phyloP scores from a whole-genome alignment of 2,797 vertebrate species.

The Sebastes oblongus region DNA sequence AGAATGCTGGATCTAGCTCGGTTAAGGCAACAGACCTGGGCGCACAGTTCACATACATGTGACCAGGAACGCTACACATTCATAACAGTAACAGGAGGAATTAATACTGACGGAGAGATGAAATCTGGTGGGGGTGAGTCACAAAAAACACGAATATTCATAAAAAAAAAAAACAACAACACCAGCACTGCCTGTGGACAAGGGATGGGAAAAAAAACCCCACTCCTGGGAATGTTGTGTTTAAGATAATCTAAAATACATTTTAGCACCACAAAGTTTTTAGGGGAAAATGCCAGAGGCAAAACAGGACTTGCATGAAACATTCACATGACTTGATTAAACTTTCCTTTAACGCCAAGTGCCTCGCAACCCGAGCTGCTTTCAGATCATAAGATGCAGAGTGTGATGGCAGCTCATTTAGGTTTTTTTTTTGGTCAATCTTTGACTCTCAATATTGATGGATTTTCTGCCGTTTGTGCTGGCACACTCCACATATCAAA shows the following conservation, averaged over 20 bases:
- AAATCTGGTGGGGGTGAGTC: neutral
- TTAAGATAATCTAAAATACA: conserved; percentile 31
- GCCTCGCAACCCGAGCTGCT: neutral
- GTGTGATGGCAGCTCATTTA: neutral
- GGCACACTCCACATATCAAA: neutral
- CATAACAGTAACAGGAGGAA: conserved; percentile 46
- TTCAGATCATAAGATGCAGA: neutral
- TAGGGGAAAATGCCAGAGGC: neutral
- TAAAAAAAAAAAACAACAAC: neutral
- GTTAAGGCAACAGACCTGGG: conserved; percentile 43
- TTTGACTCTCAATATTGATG: neutral
- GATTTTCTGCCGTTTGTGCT: neutral
- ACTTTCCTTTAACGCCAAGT: neutral
- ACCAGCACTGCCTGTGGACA: conserved; percentile 21
- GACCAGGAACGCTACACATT: conserved; percentile 39
- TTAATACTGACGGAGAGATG: conserved; percentile 48
- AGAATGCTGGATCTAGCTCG: conserved; percentile 49
- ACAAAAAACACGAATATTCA: conserved; percentile 16
- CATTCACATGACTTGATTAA: neutral
- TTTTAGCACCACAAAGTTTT: neutral
- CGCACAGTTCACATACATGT: conserved; percentile 2
- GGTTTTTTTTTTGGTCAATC: neutral
- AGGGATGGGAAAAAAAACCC: neutral
- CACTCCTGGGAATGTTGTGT: conserved; percentile 31
- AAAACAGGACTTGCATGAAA: neutral